These are phyloP conservation scores for Serripes groenlandicus DNA, from an alignment of 2,888 invertebrate species.

Conservation along the genomic window DNA sequence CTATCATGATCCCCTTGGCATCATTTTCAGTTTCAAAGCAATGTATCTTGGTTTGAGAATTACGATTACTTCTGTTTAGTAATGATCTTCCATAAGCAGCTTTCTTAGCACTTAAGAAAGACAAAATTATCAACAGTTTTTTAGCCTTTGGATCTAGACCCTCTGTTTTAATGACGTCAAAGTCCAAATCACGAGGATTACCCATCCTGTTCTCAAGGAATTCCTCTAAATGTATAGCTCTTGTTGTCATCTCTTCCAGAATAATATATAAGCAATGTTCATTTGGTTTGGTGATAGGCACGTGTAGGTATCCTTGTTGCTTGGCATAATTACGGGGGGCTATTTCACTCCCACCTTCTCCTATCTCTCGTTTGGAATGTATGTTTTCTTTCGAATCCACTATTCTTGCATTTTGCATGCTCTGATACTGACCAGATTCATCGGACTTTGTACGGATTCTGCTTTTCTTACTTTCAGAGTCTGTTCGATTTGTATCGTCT, in stretches of 20 bases:
- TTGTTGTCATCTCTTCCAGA: background rate
- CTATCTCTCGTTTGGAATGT: too few relatives aligned
- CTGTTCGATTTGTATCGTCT: background rate
- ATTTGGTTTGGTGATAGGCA: too few relatives aligned
- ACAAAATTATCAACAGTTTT: background rate
- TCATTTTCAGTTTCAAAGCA: slow-evolving; percentile 39
- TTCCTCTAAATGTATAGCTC: slow-evolving; percentile 25
- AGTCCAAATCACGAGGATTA: slow-evolving; percentile 40
- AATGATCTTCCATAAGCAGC: slow-evolving; percentile 21
- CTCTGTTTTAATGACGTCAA: slow-evolving; percentile 13
- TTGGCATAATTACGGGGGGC: too few relatives aligned
- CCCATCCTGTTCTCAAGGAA: slow-evolving; percentile 51
- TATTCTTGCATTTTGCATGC: background rate
- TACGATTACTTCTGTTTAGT: slow-evolving; percentile 44
- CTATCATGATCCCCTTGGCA: slow-evolving; percentile 10
- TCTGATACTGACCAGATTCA: background rate
- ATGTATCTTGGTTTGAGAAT: slow-evolving; percentile 30
- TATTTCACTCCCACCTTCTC: too few relatives aligned
- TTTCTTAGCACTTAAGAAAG: slow-evolving; percentile 30
- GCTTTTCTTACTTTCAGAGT: background rate
- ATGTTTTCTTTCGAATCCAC: background rate
- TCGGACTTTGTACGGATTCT: background rate
- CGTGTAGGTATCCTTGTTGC: too few relatives aligned
- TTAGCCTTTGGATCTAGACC: background rate
- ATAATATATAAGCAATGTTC: slow-evolving; percentile 29